phyloP scores from a whole-genome alignment of 1,140 invertebrate genomes.

The Samia ricini region DNA sequence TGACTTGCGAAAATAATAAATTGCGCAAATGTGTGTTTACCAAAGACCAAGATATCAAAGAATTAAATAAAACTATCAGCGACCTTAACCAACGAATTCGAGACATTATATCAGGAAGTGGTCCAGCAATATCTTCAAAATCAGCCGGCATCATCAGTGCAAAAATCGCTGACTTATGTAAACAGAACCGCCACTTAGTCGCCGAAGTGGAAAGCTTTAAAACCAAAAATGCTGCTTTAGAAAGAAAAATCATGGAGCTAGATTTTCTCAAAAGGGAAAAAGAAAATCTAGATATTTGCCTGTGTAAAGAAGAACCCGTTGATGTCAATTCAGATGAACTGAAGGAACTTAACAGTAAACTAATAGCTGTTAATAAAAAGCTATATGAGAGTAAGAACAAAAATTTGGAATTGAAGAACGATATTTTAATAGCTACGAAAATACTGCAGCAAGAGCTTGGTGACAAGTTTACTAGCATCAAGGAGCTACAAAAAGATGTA shows the following conservation, averaged over 20 bases:
- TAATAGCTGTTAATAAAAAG: constrained; percentile 79
- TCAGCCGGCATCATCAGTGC: constrained; percentile 73
- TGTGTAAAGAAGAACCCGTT: constrained; percentile 53
- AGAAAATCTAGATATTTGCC: constrained; percentile 51
- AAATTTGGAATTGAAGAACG: constrained; percentile 81
- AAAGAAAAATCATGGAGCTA: constrained; percentile 68
- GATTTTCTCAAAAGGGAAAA: constrained; percentile 56
- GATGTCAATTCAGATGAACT: constrained; percentile 65
- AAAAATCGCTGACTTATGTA: constrained; percentile 78
- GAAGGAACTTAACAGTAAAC: constrained; percentile 80
- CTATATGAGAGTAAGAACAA: constrained; percentile 83
- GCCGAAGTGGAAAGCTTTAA: constrained; percentile 77
- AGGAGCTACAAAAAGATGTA: constrained; percentile 68
- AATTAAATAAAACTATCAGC: constrained; percentile 70
- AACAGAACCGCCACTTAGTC: constrained; percentile 77
- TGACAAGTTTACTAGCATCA: constrained; percentile 78
- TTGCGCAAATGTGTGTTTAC: constrained; percentile 65
- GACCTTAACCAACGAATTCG: constrained; percentile 78
- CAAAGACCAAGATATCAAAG: constrained; percentile 75
- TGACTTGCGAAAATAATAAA: constrained; percentile 66
- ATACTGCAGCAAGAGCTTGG: constrained; percentile 84
- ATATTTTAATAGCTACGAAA: constrained; percentile 81
- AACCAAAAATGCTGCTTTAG: constrained; percentile 69
- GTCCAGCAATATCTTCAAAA: constrained; percentile 72
- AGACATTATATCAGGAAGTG: constrained; percentile 75